Base-by-base conservation (phyloP, 2,113 vertebrate species). In the Psammodynastes pulverulentus region DNA sequence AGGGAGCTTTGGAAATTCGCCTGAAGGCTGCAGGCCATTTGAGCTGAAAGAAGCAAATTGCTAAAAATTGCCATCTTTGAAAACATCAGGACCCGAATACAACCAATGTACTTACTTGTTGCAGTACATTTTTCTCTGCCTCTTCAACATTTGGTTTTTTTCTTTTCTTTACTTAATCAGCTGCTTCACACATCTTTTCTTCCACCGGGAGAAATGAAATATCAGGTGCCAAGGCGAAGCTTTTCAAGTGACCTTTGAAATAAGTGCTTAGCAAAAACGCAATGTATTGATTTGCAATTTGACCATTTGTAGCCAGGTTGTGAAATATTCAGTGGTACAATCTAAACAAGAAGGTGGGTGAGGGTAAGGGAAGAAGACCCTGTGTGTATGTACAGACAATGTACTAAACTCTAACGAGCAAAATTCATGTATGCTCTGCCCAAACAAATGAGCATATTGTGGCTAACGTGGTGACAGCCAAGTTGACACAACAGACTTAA, bases 221-320 rank as follows among this genome's bases (percentile, higher is more conserved):
- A 51, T 56, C 23, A 51, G 4, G 62, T 93, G 51, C 56, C 0
- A 1, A 54, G 90, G 89, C 45, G 0, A 29, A 94, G 43, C 67
- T 56, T 93, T 93, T 89, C 91, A 92, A 89, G 88, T 9, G 85
- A 84, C 72, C 4, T 94, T 94, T 94, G 85, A 87, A 92, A 86
- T 89, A 72, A 94, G 53, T 90, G 87, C 93, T 88, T 86, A 90
- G 51, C 45, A 89, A 92, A 95, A 95, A 89, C 52, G 53, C 92
- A 92, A 58, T 72, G 85, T 51, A 17, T 90, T 94, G 45, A 90
- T 91, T 2, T 88, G 13, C 86, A 19, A 39, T 52, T 88, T 91
- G 52, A 52, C 48, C 91, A 3, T 48, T 52, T 92, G 51, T 21
- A 92, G n/a, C 48, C 13, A 86, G 53, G 10, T 46, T 91, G 19